phyloP scores from a whole-genome alignment of 1,140 invertebrate species.

The Odontomachus brunneus region DNA sequence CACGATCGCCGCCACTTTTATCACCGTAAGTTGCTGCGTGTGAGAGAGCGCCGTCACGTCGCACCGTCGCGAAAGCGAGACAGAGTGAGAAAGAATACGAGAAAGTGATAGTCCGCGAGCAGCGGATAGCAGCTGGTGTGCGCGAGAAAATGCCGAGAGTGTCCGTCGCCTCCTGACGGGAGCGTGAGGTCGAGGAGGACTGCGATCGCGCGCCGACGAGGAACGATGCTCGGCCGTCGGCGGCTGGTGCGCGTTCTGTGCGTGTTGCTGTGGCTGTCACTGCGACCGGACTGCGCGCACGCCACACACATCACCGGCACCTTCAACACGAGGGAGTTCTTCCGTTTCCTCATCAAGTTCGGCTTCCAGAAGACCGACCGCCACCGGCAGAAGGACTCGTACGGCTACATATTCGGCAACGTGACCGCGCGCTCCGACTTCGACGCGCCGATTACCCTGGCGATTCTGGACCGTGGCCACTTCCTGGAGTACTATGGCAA shows the following conservation, averaged over 20 bases:
- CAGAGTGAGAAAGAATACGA: too few species aligned
- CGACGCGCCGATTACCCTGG: conserved; percentile 91
- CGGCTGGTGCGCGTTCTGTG: conserved; percentile 45
- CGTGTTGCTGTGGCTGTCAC: conserved; percentile 34
- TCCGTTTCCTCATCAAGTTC: conserved; percentile 97
- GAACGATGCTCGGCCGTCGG: conserved; percentile 10
- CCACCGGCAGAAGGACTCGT: conserved; percentile 91
- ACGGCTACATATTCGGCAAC: conserved; percentile 98
- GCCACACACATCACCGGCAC: conserved; percentile 88
- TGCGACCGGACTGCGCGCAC: conserved; percentile 62
- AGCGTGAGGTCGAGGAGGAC: not conserved
- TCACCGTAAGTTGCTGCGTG: too few species aligned
- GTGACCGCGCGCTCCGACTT: conserved; percentile 90
- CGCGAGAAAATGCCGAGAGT: conserved; percentile 36
- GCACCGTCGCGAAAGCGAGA: too few species aligned
- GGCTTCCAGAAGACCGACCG: conserved; percentile 98
- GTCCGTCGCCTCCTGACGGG: conserved; percentile 28
- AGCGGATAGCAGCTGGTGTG: conserved; percentile 10
- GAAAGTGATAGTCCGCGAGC: not conserved
- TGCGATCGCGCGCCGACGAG: too few species aligned
- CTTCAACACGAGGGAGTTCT: conserved; percentile 91
- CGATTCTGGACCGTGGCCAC: conserved; percentile 93
- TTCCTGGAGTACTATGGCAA: conserved; percentile 96
- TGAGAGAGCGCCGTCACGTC: too few species aligned
- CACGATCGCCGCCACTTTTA: too few species aligned